phyloP scores from a whole-genome alignment of 2,113 vertebrate genomes.

The Pangasianodon gigas region DNA sequence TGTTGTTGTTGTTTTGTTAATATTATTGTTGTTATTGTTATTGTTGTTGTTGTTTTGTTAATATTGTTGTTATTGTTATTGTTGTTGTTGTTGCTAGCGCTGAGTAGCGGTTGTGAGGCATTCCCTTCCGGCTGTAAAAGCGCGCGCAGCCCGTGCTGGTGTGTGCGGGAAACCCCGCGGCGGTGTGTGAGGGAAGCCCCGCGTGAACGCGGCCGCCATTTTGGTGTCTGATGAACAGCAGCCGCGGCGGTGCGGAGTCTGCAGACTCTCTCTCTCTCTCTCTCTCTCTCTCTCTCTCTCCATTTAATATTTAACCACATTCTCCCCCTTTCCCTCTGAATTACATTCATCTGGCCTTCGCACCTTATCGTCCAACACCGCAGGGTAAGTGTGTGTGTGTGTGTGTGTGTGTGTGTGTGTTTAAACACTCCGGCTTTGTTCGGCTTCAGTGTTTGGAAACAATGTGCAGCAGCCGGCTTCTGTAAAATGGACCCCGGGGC shows the following conservation, averaged over 20 bases:
- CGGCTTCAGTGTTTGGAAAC: conserved; percentile 44
- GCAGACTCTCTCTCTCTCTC: neutral
- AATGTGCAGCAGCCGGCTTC: conserved; percentile 64
- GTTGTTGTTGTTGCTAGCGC: neutral
- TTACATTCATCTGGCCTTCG: too few species aligned
- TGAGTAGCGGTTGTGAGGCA: neutral
- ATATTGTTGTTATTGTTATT: too few species aligned
- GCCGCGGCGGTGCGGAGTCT: neutral
- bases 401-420: neutral
- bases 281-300: neutral
- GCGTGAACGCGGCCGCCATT: conserved; percentile 76
- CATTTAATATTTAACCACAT: neutral
- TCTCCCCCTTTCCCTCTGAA: neutral
- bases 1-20: too few species aligned
- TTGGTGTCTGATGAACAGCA: conserved; percentile 60
- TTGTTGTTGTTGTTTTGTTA: too few species aligned
- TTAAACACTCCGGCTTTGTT: neutral
- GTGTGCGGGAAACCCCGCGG: conserved; percentile 37
- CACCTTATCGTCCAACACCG: too few species aligned
- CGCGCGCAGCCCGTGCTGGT: conserved; percentile 38
- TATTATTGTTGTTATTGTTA: too few species aligned
- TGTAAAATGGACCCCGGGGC: conserved; percentile 50
- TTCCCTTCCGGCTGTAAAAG: neutral
- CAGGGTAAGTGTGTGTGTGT: conserved; percentile 60
- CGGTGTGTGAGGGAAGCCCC: conserved; percentile 10